phyloP scores from a whole-genome alignment of 2,888 invertebrate species.

The Chaetogeoica ovagalla region DNA sequence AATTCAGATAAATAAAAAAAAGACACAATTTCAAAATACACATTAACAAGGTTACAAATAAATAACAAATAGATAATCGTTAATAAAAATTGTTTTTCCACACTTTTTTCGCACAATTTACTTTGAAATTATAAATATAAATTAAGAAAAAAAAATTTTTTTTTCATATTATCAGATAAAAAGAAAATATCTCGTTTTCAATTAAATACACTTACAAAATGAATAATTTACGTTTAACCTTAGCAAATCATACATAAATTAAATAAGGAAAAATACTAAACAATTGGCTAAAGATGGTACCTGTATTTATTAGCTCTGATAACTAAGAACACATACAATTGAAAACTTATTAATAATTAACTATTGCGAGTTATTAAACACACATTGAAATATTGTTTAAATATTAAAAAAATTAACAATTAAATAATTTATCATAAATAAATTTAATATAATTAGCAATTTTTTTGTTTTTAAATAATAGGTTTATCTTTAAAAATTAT shows the following conservation, averaged over 20 bases:
- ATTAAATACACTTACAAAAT: no score
- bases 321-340: slow-evolving; percentile 15
- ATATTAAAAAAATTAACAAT: not conserved
- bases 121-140: no score
- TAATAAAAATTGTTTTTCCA: no score
- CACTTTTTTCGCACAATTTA: no score
- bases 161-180: no score
- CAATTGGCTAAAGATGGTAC: slow-evolving; percentile 4
- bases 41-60: not conserved
- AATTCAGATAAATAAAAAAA: not conserved
- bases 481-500: no score
- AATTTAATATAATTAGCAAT: not conserved
- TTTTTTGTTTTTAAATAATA: not conserved
- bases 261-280: not conserved
- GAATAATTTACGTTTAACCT: no score
- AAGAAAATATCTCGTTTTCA: no score
- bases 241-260: not conserved
- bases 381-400: slow-evolving; percentile 9
- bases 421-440: not conserved
- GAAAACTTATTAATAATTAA: slow-evolving; percentile 24
- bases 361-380: slow-evolving; percentile 2
- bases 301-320: slow-evolving; percentile 24
- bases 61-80: no score
- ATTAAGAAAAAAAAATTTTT: no score
- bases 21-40: no score